A percentile compares a stretch with the other conserved stretches of the same genome.
Evolutionary conservation across 2,797 vertebrate genomes (phyloP).

Genomic region (Trachops cirrhosus): DNA sequence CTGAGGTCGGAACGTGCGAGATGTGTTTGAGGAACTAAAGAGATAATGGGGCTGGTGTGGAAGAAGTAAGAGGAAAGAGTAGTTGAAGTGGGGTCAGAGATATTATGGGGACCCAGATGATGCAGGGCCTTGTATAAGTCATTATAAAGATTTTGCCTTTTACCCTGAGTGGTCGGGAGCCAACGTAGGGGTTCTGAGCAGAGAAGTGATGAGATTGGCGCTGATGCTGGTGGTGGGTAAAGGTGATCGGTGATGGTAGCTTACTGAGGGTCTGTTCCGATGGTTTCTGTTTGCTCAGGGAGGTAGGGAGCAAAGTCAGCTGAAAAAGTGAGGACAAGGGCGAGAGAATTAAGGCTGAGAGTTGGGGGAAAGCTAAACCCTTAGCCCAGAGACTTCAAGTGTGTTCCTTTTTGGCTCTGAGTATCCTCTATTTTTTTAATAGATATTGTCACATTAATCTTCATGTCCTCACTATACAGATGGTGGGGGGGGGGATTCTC

Average conservation of each 20-base stretch:
- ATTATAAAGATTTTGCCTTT: not conserved
- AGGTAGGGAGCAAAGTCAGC: not conserved
- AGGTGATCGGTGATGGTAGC: not conserved
- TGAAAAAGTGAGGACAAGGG: not conserved
- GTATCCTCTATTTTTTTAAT: not conserved
- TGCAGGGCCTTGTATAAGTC: not conserved
- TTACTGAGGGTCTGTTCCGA: not conserved
- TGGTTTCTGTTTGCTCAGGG: not conserved
- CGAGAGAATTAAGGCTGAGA: not conserved
- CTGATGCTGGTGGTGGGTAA: not conserved
- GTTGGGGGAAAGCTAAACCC: not conserved
- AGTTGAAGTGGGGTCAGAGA: not conserved
- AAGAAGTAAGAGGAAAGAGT: not conserved
- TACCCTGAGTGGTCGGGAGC: not conserved
- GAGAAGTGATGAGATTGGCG: not conserved
- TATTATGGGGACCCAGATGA: not conserved
- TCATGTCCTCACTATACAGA: not conserved
- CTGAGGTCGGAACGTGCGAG: not conserved
- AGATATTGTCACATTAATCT: not conserved
- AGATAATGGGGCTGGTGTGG: not conserved
- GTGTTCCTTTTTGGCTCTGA: not conserved
- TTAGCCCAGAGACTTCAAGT: not conserved
- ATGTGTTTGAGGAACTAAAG: not conserved
- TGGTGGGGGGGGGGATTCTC: not conserved
- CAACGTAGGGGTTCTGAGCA: not conserved